Evolutionary conservation across 2,113 vertebrate species (phyloP).

Genomic region (Lota lota): DNA sequence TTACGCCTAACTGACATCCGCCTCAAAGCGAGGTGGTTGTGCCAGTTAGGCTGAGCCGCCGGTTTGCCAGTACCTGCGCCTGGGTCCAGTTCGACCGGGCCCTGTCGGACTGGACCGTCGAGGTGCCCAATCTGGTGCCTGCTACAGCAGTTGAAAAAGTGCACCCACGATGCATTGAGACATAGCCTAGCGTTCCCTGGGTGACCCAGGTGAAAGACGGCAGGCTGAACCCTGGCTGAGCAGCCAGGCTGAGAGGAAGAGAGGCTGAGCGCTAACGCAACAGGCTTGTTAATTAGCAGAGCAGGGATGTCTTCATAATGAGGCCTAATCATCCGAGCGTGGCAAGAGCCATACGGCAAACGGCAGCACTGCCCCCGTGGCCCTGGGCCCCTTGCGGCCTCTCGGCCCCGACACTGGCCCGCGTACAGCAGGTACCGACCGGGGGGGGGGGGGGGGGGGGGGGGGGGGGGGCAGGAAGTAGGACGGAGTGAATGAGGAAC

Average conservation of each 20-base stretch:
- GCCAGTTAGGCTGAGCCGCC: background rate
- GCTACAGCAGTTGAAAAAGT: constrained; percentile 39
- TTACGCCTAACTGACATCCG: constrained; percentile 45
- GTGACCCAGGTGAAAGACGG: constrained; percentile 36
- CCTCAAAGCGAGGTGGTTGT: constrained; percentile 6
- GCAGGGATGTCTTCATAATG: constrained; percentile 80
- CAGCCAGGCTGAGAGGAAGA: constrained; percentile 54
- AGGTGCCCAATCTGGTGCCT: constrained; percentile 48
- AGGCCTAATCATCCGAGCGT: constrained; percentile 82
- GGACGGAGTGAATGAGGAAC: background rate
- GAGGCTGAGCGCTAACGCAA: constrained; percentile 73
- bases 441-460: constrained; percentile 11
- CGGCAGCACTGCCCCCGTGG: constrained; percentile 40
- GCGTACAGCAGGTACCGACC: constrained; percentile 15
- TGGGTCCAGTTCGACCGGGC: constrained; percentile 4
- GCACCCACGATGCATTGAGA: constrained; percentile 8
- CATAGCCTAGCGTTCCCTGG: background rate
- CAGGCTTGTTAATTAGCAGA: constrained; percentile 84
- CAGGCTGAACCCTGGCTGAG: constrained; percentile 22
- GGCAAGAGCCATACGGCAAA: constrained; percentile 66
- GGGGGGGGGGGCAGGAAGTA: background rate
- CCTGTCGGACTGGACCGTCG: background rate
- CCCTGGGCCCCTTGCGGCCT: too few relatives aligned
- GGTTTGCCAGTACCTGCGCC: too few relatives aligned
- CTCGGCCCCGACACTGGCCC: constrained; percentile 37